Conservation (phyloP, 2,797 vertebrate genomes). For the Spinus pinus region DNA sequence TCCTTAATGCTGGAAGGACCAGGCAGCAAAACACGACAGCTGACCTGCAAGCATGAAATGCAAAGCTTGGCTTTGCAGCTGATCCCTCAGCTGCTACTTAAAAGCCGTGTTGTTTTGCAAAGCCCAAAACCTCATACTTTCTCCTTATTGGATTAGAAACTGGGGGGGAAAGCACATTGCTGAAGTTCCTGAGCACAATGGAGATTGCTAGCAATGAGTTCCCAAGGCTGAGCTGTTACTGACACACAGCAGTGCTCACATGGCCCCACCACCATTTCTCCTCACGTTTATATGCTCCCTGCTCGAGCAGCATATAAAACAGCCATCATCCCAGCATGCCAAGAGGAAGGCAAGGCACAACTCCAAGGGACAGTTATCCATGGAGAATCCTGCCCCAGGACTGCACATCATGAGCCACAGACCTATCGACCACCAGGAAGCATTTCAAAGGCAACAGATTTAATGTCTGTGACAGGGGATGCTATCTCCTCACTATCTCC, state of each 20-base stretch:
- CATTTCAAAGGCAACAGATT: neutral
- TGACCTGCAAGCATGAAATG: conserved; percentile 48
- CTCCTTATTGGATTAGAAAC: conserved; percentile 20
- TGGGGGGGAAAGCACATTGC: neutral
- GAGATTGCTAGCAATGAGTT: neutral
- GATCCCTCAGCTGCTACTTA: conserved; percentile 30
- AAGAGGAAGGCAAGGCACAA: neutral
- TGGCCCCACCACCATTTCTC: neutral
- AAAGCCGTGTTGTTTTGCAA: conserved; percentile 23
- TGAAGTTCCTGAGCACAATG: conserved; percentile 11
- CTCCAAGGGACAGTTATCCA: neutral
- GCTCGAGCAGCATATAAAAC: neutral
- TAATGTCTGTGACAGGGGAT: neutral
- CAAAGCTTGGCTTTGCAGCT: conserved; percentile 26
- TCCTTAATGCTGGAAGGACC: neutral
- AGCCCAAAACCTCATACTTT: conserved; percentile 10
- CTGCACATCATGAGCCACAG: neutral
- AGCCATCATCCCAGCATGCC: neutral
- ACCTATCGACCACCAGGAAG: accelerated
- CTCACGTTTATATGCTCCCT: accelerated
- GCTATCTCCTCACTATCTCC: neutral
- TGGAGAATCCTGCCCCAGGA: neutral
- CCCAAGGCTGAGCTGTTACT: neutral
- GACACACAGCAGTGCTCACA: neutral
- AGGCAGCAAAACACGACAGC: neutral